A percentile compares a stretch with the other conserved stretches of the same genome.
Evolutionary conservation across 2,797 vertebrate species (phyloP).

Genomic region (Hephaestus fuliginosus): DNA sequence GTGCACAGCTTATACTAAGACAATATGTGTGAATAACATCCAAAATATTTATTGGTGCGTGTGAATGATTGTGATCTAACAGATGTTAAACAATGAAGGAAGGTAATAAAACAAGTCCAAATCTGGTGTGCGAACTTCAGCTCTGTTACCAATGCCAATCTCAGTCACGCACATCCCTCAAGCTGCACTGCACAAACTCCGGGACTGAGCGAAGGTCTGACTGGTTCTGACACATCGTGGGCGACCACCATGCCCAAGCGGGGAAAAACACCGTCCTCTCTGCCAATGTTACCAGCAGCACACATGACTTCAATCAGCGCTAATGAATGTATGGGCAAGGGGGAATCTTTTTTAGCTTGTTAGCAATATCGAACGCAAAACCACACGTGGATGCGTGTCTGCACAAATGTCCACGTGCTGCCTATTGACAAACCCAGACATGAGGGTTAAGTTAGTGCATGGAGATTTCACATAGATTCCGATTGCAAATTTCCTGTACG

Average conservation of each 20-base stretch:
- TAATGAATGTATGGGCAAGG: constrained; percentile 42
- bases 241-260: constrained; percentile 38
- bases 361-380: constrained; percentile 31
- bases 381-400: constrained; percentile 36
- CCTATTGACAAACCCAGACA: constrained; percentile 42
- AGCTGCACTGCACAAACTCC: constrained; percentile 28
- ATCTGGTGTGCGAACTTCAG: constrained; percentile 68
- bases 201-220: constrained; percentile 33
- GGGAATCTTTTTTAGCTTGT: constrained; percentile 20
- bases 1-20: constrained; percentile 21
- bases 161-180: constrained; percentile 77
- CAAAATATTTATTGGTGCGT: constrained; percentile 67
- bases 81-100: constrained; percentile 74
- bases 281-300: constrained; percentile 46
- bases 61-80: constrained; percentile 73
- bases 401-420: constrained; percentile 44
- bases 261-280: constrained; percentile 35
- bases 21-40: constrained; percentile 61
- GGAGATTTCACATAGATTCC: constrained; percentile 1
- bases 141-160: constrained; percentile 67
- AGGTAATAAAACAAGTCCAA: constrained; percentile 79
- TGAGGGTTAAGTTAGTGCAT: constrained; percentile 16
- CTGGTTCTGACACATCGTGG: constrained; percentile 64
- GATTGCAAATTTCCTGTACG: background rate
- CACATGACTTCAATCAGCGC: constrained; percentile 51